Evolutionary conservation across 1,140 invertebrate genomes (phyloP).

Genomic region (Drosophila suzukii): DNA sequence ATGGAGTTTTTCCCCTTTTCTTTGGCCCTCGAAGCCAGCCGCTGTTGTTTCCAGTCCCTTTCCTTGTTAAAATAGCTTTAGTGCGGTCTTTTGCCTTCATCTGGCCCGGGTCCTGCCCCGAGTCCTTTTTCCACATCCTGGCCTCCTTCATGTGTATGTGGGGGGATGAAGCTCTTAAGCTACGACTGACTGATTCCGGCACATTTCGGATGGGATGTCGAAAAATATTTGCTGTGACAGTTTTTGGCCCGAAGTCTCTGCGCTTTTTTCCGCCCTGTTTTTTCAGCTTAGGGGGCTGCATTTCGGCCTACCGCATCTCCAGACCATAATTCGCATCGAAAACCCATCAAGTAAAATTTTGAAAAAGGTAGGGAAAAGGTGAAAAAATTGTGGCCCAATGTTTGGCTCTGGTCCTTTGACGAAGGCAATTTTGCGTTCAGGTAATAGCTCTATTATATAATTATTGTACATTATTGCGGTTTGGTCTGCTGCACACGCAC

Average conservation of each 20-base stretch:
- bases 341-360: slow-evolving; percentile 60
- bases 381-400: slow-evolving; percentile 48
- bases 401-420: slow-evolving; percentile 49
- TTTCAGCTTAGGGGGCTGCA: slow-evolving; percentile 13
- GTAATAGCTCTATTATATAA: slow-evolving; percentile 81
- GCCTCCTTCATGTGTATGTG: slow-evolving; percentile 18
- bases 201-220: slow-evolving; percentile 59
- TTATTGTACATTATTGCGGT: slow-evolving; percentile 73
- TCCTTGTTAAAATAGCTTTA: slow-evolving; percentile 81
- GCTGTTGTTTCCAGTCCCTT: slow-evolving; percentile 68
- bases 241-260: slow-evolving; percentile 41
- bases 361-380: slow-evolving; percentile 16
- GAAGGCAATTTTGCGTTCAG: slow-evolving; percentile 61
- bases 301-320: slow-evolving; percentile 18
- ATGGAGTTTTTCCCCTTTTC: slow-evolving; percentile 60
- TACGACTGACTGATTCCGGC: slow-evolving; percentile 72
- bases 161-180: slow-evolving; percentile 44
- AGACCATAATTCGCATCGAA: slow-evolving; percentile 65
- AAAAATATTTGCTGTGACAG: slow-evolving; percentile 74
- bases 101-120: slow-evolving; percentile 39
- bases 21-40: slow-evolving; percentile 13
- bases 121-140: slow-evolving; percentile 36
- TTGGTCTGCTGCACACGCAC: slow-evolving; percentile 46
- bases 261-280: slow-evolving; percentile 11
- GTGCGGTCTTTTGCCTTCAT: slow-evolving; percentile 52